Conservation (phyloP, 1,140 invertebrate species). For the Lordiphosa collinella region DNA sequence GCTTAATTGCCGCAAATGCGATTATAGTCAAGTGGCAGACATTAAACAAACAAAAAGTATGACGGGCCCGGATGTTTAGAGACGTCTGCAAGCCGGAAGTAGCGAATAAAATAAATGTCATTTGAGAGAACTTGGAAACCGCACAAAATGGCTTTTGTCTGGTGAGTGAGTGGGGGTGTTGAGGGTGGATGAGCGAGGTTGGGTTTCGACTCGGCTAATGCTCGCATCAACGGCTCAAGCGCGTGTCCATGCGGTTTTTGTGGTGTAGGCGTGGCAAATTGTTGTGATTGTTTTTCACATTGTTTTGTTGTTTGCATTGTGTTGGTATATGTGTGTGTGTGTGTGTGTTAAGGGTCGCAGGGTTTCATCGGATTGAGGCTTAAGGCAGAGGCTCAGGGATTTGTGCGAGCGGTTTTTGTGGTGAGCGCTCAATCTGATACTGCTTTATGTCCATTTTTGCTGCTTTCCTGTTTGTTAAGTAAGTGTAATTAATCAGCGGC, state of each 20-base stretch:
- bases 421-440: not conserved
- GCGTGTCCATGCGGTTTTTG: slow-evolving; percentile 66
- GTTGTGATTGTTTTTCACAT: slow-evolving; percentile 69
- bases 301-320: slow-evolving; percentile 14
- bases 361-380: slow-evolving; percentile 7
- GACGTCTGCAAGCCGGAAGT: slow-evolving; percentile 73
- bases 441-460: too few relatives aligned
- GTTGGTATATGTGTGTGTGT: not conserved
- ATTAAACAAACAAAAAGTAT: slow-evolving; percentile 76
- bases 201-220: slow-evolving; percentile 26
- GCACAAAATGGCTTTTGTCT: slow-evolving; percentile 69
- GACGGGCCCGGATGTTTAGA: slow-evolving; percentile 67
- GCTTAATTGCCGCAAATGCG: slow-evolving; percentile 76
- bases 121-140: slow-evolving; percentile 43
- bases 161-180: not conserved
- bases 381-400: slow-evolving; percentile 5
- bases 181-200: slow-evolving; percentile 1
- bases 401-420: not conserved
- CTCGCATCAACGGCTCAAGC: slow-evolving; percentile 36
- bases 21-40: slow-evolving; percentile 73
- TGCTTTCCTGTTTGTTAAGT: too few relatives aligned
- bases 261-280: slow-evolving; percentile 71
- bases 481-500: too few relatives aligned
- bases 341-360: slow-evolving; percentile 5
- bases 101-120: slow-evolving; percentile 76